Percentiles rank a stretch among this genome's conserved stretches.
Conservation (phyloP, 2,797 vertebrate genomes). For the Myripristis murdjan region DNA sequence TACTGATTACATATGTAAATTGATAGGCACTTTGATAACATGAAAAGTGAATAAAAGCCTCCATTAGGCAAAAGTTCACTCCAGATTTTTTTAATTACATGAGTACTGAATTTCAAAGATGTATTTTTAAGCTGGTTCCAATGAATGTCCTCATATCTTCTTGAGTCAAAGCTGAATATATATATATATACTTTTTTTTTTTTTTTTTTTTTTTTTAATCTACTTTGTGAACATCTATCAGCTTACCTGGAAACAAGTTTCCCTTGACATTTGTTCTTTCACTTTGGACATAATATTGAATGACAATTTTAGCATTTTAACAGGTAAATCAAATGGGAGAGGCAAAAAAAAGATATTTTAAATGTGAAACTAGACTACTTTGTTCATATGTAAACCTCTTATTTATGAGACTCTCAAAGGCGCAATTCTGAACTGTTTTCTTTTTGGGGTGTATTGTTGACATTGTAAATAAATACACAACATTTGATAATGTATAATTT, state of each 20-base stretch:
- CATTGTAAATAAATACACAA: constrained; percentile 83
- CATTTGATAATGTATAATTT: constrained; percentile 83
- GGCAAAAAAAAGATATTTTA: constrained; percentile 40
- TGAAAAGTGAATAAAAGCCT: not conserved
- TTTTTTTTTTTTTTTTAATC: constrained; percentile 39
- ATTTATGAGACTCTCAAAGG: constrained; percentile 82
- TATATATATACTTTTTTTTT: not conserved
- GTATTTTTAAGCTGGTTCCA: constrained; percentile 23
- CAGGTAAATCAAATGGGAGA: constrained; percentile 62
- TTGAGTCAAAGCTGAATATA: constrained; percentile 9
- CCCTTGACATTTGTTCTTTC: constrained; percentile 14
- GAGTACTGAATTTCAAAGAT: not conserved
- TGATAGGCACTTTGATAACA: not conserved
- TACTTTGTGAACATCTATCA: constrained; percentile 39
- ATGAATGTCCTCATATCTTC: constrained; percentile 25
- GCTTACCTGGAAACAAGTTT: constrained; percentile 23
- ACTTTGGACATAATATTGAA: constrained; percentile 42
- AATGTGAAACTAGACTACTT: constrained; percentile 85
- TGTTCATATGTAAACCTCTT: constrained; percentile 77
- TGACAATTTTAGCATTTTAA: constrained; percentile 32
- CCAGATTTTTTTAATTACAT: not conserved
- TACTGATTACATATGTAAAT: no score
- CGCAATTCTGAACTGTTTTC: constrained; percentile 68
- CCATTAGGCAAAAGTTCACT: not conserved
- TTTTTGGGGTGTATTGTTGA: constrained; percentile 73